phyloP scores from a whole-genome alignment of 2,113 vertebrate species.

The Phyllostomus hastatus region DNA sequence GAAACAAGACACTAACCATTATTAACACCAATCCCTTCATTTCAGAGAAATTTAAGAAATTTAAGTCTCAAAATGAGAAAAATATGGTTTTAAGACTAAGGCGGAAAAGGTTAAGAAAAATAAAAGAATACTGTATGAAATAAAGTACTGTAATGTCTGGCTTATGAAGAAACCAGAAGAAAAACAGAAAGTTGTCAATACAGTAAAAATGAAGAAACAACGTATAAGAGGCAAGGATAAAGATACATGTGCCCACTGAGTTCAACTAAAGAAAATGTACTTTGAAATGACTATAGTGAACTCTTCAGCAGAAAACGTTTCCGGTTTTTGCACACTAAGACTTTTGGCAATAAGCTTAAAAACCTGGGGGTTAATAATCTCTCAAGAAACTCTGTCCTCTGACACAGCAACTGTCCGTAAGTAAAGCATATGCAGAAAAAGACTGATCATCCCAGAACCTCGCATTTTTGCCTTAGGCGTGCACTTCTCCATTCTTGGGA shows the following conservation, averaged over 20 bases:
- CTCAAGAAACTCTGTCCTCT: background rate
- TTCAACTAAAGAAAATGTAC: background rate
- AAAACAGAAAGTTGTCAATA: background rate
- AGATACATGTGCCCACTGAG: background rate
- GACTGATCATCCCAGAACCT: background rate
- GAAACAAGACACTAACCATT: background rate
- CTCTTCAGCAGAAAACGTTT: background rate
- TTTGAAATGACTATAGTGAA: background rate
- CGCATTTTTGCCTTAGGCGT: conserved; percentile 6
- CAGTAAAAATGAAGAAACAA: background rate
- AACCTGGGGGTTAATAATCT: background rate
- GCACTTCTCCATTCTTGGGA: background rate
- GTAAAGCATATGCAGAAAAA: background rate
- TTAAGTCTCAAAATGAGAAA: conserved; percentile 26
- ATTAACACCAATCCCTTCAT: background rate
- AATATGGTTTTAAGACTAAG: background rate
- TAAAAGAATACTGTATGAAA: background rate
- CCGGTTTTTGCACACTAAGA: background rate
- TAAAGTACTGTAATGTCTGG: background rate
- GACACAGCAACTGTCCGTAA: background rate
- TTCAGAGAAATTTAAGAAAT: conserved; percentile 20
- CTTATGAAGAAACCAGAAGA: background rate
- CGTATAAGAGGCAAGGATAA: background rate
- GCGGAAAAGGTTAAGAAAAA: background rate
- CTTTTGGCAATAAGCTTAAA: background rate